Conservation (phyloP, 2,797 vertebrate species). For the Xyrichtys novacula region DNA sequence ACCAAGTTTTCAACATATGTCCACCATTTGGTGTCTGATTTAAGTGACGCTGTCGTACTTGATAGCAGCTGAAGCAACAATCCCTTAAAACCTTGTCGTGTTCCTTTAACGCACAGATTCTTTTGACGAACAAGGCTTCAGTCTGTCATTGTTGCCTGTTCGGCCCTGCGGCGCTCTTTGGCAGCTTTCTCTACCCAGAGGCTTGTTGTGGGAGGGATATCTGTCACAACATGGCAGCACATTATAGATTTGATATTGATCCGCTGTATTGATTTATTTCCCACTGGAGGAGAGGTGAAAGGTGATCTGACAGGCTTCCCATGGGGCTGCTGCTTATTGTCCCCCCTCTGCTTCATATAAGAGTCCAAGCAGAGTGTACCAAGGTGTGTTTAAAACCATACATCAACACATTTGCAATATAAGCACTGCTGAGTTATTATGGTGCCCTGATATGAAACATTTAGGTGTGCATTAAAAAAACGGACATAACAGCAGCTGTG, state of each 20-base stretch:
- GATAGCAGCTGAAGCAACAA: background rate
- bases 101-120: background rate
- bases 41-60: background rate
- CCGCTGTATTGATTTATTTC: constrained; percentile 64
- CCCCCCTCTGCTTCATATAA: constrained; percentile 11
- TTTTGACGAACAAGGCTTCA: background rate
- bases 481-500: background rate
- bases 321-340: constrained; percentile 32
- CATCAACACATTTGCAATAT: background rate
- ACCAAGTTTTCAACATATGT: background rate
- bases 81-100: background rate
- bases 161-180: constrained; percentile 2
- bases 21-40: background rate
- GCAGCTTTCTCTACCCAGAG: constrained; percentile 21
- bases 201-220: constrained; percentile 54
- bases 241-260: constrained; percentile 71
- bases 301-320: constrained; percentile 65
- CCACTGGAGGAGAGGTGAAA: constrained; percentile 57
- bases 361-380: background rate
- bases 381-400: constrained; percentile 4
- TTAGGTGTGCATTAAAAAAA: background rate
- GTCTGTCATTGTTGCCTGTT: constrained; percentile 17
- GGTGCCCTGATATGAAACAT: background rate
- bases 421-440: background rate
- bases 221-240: constrained; percentile 59